Conservation (phyloP, 1,140 invertebrate species). For the Drosophila novamexicana region DNA sequence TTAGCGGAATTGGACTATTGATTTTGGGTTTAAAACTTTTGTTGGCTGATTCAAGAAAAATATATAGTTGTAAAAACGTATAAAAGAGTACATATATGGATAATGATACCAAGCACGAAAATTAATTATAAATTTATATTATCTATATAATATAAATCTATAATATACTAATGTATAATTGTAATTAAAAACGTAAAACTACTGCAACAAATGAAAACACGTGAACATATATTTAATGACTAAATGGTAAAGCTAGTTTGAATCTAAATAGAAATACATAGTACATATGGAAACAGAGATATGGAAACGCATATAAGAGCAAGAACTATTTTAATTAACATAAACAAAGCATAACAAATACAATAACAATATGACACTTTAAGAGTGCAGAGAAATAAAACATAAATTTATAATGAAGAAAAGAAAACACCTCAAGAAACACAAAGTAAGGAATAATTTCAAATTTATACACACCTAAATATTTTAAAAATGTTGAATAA, state of each 20-base stretch:
- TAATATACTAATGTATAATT: slow-evolving; percentile 72
- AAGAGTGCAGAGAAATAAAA: slow-evolving; percentile 16
- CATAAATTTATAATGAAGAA: slow-evolving; percentile 22
- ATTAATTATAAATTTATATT: slow-evolving; percentile 8
- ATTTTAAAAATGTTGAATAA: slow-evolving; percentile 58
- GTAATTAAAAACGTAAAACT: slow-evolving; percentile 57
- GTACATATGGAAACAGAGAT: slow-evolving; percentile 58
- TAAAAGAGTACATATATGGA: slow-evolving; percentile 58
- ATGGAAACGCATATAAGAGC: slow-evolving; percentile 46
- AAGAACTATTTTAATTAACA: slow-evolving; percentile 76
- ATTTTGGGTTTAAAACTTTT: slow-evolving; percentile 15
- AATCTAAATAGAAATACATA: slow-evolving; percentile 77
- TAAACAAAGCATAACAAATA: slow-evolving; percentile 71
- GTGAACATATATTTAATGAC: slow-evolving; percentile 64
- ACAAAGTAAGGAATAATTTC: slow-evolving; percentile 40
- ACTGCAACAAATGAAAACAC: slow-evolving; percentile 43
- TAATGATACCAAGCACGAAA: slow-evolving; percentile 33
- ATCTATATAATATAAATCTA: slow-evolving; percentile 47
- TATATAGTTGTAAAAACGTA: slow-evolving; percentile 39
- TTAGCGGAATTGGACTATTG: slow-evolving; percentile 53
- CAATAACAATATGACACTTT: slow-evolving; percentile 61
- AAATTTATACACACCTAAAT: slow-evolving; percentile 42
- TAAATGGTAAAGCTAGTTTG: slow-evolving; percentile 74
- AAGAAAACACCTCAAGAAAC: slow-evolving; percentile 26
- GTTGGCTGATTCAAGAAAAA: slow-evolving; percentile 15